Evolutionary conservation across 2,888 invertebrate species (phyloP).

Genomic region (Chydorus sphaericus): DNA sequence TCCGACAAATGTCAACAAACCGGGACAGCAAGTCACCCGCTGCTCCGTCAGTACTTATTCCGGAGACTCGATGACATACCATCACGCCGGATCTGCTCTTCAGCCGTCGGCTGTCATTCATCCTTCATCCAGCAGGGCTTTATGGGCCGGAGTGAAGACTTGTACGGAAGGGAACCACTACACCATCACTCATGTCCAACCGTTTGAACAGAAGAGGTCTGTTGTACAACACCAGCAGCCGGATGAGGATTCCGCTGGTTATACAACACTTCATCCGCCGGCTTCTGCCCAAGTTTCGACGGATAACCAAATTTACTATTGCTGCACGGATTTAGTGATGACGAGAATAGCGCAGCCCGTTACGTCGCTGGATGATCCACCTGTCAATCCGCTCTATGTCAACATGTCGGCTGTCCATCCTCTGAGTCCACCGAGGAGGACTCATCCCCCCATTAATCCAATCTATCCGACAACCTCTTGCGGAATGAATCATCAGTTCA

Average conservation of each 20-base stretch:
- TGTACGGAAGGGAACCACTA: constrained; percentile 20
- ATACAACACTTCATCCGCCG: constrained; percentile 1
- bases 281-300: neutral
- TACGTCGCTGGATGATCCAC: neutral
- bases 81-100: constrained; percentile 24
- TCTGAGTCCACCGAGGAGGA: neutral
- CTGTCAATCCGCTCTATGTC: constrained; percentile 1
- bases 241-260: constrained; percentile 3
- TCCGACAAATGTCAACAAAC: neutral
- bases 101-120: too few relatives aligned
- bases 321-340: constrained; percentile 5
- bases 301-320: constrained; percentile 4
- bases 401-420: neutral
- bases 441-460: neutral
- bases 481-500: too few relatives aligned
- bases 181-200: constrained; percentile 21
- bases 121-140: constrained; percentile 50
- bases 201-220: constrained; percentile 21
- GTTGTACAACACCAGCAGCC: neutral
- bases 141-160: constrained; percentile 57
- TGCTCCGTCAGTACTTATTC: neutral
- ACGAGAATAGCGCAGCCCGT: neutral
- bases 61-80: neutral
- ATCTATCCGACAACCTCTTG: too few relatives aligned
- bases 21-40: neutral